Evolutionary conservation across 2,113 vertebrate species (phyloP), one percentile per base, ranked within the genome.

Genomic region (Oreochromis tanganicae): DNA sequence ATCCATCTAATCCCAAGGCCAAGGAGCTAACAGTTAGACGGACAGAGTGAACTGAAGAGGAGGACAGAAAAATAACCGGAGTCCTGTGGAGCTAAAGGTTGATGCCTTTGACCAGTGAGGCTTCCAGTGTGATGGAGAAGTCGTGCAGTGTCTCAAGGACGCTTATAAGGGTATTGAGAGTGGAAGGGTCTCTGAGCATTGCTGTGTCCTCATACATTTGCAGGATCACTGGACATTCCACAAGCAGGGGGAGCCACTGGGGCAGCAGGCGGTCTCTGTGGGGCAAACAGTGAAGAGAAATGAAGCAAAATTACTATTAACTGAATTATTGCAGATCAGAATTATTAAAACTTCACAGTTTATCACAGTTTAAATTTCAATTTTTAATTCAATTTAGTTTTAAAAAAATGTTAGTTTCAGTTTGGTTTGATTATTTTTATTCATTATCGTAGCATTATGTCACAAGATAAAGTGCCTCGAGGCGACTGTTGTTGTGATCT

Each of bases 121-220:
- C 97, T 91, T 99, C 98, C 46, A 99, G 95, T 55, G 97, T 94
- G 55, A 99, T 96, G 95, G 96, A 96, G 95, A 98, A 99, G 84
- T 98, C 97, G 10, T 98, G 97, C 56, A 99, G 86, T 0, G 97
- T 97, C 93, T 98, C 97, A 54, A 99, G 96, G 43, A 98, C 95
- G 5, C 95, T 93, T 79, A 98, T 96, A 5, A 99, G 97, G n/a
- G 97, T 94, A 91, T 95, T 97, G 93, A 98, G 97, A 1, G 96
- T 95, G 92, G 96, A 94, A 84, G 91, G 97, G 95, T 99, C 97
- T n/a, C 98, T 96, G 11, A 99, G 97, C 41, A 98, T 95, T 7
- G 98, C 98, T 0, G 93, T 94, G 81, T 99, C 98, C 90, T 99
- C 98, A 0, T 98, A 99, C 98, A 99, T 99, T 59, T 96, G 95